Percentiles rank a stretch among this genome's conserved stretches.
phyloP scores from a whole-genome alignment of 2,888 invertebrate species.

The Hyposoter dolosus region DNA sequence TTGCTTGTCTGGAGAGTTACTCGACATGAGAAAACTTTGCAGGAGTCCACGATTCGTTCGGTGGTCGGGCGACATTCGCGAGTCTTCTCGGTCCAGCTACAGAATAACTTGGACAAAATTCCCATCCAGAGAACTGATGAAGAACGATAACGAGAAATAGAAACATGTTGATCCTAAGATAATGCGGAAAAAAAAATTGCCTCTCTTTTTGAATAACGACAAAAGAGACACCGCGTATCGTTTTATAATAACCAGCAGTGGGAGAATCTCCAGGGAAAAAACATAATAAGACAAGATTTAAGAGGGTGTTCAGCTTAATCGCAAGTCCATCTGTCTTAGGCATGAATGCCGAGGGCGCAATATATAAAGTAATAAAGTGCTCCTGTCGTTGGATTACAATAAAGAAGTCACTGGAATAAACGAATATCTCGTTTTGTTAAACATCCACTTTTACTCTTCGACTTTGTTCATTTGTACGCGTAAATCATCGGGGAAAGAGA shows the following conservation, averaged over 20 bases:
- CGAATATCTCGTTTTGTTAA: constrained; percentile 44
- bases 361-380: constrained; percentile 63
- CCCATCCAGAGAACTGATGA: constrained; percentile 27
- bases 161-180: constrained; percentile 40
- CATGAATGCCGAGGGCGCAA: constrained; percentile 60
- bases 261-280: constrained; percentile 12
- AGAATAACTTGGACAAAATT: constrained; percentile 12
- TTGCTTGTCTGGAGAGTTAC: background rate
- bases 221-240: constrained; percentile 9
- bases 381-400: constrained; percentile 56
- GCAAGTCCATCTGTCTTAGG: constrained; percentile 62
- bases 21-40: background rate
- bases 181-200: constrained; percentile 13
- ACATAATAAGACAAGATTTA: constrained; percentile 59
- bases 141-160: constrained; percentile 30
- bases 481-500: constrained; percentile 23
- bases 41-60: background rate
- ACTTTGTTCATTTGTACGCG: constrained; percentile 27
- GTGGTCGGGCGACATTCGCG: background rate
- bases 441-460: constrained; percentile 24
- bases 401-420: constrained; percentile 54
- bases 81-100: background rate
- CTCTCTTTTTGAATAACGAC: constrained; percentile 25
- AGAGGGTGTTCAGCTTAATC: constrained; percentile 56
- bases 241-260: constrained; percentile 29